Base-by-base conservation (phyloP, 2,797 vertebrate species). In the Nothura maculosa region DNA sequence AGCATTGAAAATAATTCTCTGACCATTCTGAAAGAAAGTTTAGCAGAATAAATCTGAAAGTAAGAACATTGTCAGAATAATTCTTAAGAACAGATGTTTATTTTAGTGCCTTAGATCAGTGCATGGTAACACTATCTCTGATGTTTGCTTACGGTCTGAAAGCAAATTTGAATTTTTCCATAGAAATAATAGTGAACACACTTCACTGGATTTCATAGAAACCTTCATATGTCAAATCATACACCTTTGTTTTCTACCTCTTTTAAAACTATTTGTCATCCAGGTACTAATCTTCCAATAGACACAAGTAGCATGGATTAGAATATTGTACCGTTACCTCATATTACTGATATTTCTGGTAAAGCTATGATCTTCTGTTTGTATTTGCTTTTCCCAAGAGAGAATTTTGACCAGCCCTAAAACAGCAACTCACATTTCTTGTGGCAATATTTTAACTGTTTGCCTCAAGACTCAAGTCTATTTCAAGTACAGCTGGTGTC, bases 141-240 rank as follows among this genome's bases (percentile, higher is more conserved):
- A 22, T 25, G 6, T 5, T 85, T 11, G 50, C 32, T n/a, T 54
- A 54, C 62, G 10, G 8, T n/a, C 27, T 82, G 40, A 60, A 28
- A 48, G 47, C 38, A 45, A 3, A 2, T 12, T 16, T 38, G 6
- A 38, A 54, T 69, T 24, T 43, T 67, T 8, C 9, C 32, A 6
- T 48, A 28, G 5, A 76, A 79, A 63, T 52, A 21, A 42, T 5
- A 57, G 17, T 16, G 10, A 77, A 63, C 13, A 36, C 0, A 55
- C 48, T 48, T 70, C 15, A 68, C 3, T 40, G 14, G 50, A 40
- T 30, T 45, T 36, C 11, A 61, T 42, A 34, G 58, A 58, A 60
- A 0, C 3, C 5, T 40, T 55, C 24, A 38, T 38, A 55, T 4
- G 8, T 38, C 9, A 43, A 2, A 24, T 38, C 15, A n/a, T 25